Percentiles rank a stretch among this genome's conserved stretches.
Evolutionary conservation across 2,797 vertebrate genomes (phyloP).

Genomic region (Pogoniulus pusillus): DNA sequence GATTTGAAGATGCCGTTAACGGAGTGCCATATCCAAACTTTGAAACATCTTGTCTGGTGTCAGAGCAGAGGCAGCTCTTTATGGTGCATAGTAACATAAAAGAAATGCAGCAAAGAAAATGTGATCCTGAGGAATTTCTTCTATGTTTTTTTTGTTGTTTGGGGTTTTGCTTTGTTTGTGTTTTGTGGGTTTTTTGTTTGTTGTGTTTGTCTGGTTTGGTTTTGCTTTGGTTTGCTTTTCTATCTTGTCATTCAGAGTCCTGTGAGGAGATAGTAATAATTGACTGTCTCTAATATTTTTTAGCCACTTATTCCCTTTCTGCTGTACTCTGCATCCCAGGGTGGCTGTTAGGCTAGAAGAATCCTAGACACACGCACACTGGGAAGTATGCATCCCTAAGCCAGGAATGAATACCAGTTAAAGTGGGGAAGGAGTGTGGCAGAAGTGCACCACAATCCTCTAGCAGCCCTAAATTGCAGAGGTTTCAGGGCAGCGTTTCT

Average conservation of each 20-base stretch:
- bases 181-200: neutral
- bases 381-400: neutral
- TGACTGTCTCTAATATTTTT: neutral
- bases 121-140: neutral
- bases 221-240: neutral
- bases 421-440: neutral
- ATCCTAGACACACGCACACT: accelerated
- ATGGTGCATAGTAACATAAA: neutral
- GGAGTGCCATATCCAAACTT: conserved; percentile 41
- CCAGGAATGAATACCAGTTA: neutral
- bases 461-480: neutral
- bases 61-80: conserved; percentile 34
- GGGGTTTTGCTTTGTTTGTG: too few species aligned
- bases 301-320: neutral
- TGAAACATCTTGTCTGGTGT: conserved; percentile 13
- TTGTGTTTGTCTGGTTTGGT: neutral
- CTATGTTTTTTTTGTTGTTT: too few species aligned
- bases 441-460: neutral
- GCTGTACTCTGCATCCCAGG: neutral
- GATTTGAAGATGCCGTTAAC: conserved; percentile 50
- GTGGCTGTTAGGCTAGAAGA: neutral
- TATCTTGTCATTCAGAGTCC: neutral
- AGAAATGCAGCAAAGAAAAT: conserved; percentile 22
- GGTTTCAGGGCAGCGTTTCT: neutral
- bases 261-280: neutral